Conservation (phyloP, 2,888 invertebrate genomes). For the Cheilosia impressa region DNA sequence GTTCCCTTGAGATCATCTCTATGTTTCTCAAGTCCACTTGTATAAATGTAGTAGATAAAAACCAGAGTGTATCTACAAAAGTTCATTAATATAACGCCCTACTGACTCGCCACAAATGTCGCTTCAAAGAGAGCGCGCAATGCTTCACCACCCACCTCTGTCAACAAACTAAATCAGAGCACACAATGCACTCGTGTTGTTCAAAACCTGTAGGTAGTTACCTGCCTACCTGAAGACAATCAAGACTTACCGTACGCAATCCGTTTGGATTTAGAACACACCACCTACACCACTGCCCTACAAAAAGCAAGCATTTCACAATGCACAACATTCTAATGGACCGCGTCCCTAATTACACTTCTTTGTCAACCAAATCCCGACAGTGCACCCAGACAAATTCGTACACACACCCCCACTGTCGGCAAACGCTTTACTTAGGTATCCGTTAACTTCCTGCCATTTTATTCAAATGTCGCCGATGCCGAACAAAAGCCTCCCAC, state of each 20-base stretch:
- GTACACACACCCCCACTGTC: neutral
- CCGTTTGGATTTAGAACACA: neutral
- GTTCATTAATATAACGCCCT: too few relatives aligned
- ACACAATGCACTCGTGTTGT: neutral
- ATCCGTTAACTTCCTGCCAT: slow-evolving; percentile 22
- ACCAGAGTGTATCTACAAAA: too few relatives aligned
- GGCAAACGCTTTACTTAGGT: slow-evolving; percentile 9
- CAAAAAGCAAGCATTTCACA: neutral
- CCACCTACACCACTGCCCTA: slow-evolving; percentile 2
- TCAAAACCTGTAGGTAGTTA: neutral
- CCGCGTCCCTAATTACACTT: neutral
- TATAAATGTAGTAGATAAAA: too few relatives aligned
- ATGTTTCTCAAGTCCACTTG: too few relatives aligned
- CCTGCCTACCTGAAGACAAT: neutral
- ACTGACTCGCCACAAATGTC: too few relatives aligned
- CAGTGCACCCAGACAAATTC: neutral
- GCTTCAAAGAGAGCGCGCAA: too few relatives aligned
- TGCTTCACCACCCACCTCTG: neutral
- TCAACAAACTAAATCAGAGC: neutral
- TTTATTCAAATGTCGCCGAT: slow-evolving; percentile 25
- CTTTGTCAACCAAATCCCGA: neutral
- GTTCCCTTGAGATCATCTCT: too few relatives aligned
- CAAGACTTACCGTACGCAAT: neutral
- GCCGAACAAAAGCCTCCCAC: slow-evolving; percentile 29
- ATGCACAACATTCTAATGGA: slow-evolving; percentile 5